A percentile compares a stretch with the other conserved stretches of the same genome.
Conservation (phyloP, 2,888 invertebrate genomes). For the Panorpa germanica region DNA sequence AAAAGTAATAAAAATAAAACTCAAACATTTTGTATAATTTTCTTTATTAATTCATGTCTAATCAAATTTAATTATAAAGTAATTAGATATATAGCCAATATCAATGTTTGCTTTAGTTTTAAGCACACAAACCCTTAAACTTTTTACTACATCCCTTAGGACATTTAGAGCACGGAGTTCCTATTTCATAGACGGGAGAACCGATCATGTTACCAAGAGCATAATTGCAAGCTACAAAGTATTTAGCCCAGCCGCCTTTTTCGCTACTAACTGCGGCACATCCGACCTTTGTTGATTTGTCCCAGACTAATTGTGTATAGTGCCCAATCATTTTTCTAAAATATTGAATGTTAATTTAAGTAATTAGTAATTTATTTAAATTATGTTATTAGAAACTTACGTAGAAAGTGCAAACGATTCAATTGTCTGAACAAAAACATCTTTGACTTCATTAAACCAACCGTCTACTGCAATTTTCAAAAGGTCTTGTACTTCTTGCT, state of each 20-base stretch:
- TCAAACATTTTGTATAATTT: too few species aligned
- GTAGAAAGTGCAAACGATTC: neutral
- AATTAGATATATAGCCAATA: too few species aligned
- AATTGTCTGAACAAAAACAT: neutral
- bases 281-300: slow-evolving; percentile 22
- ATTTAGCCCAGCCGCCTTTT: slow-evolving; percentile 15
- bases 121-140: too few species aligned
- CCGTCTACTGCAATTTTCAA: slow-evolving; percentile 18
- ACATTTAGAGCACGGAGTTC: slow-evolving; percentile 20
- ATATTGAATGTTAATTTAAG: too few species aligned
- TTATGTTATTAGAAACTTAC: neutral
- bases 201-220: slow-evolving; percentile 21
- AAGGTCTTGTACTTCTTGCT: neutral
- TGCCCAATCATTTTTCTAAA: slow-evolving; percentile 21
- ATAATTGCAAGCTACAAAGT: slow-evolving; percentile 22
- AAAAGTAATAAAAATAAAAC: too few species aligned
- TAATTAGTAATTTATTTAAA: neutral
- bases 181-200: slow-evolving; percentile 19
- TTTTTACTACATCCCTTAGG: too few species aligned
- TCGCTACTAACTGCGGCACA: slow-evolving; percentile 19
- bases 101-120: too few species aligned
- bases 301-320: slow-evolving; percentile 21
- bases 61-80: too few species aligned
- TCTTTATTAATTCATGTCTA: too few species aligned
- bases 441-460: slow-evolving; percentile 19